A percentile compares a stretch with the other conserved stretches of the same genome.
Evolutionary conservation across 2,797 vertebrate species (phyloP).

Genomic region (Peromyscus attwateri): DNA sequence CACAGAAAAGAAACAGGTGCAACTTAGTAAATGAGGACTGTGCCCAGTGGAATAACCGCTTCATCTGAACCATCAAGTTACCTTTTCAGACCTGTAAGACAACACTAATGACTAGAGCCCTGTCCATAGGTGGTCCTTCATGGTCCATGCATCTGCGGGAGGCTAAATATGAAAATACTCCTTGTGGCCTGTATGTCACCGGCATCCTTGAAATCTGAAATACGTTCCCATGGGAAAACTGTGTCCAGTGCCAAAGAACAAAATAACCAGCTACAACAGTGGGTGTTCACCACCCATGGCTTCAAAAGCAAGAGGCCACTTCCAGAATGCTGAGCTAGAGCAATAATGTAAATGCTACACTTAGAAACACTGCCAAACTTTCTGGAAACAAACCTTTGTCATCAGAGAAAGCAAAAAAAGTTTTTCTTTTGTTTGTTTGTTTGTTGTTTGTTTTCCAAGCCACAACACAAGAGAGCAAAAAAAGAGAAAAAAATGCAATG

Average conservation of each 20-base stretch:
- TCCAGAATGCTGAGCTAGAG: not conserved
- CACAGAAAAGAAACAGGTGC: not conserved
- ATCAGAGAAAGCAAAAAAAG: not conserved
- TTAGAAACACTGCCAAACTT: not conserved
- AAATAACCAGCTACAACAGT: constrained; percentile 34
- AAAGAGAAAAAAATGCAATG: not conserved
- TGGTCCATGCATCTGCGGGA: not conserved
- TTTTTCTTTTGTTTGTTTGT: not conserved
- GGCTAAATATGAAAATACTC: constrained; percentile 1
- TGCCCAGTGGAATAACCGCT: not conserved
- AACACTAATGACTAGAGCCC: not conserved
- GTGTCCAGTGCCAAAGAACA: constrained; percentile 58
- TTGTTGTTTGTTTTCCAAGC: not conserved
- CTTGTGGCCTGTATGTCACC: not conserved
- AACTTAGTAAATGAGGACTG: not conserved
- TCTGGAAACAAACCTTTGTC: constrained; percentile 22
- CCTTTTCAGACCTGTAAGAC: constrained; percentile 29
- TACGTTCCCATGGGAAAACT: constrained; percentile 78
- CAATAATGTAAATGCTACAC: not conserved
- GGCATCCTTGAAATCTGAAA: constrained; percentile 52
- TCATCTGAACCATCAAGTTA: not conserved
- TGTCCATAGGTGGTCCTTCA: not conserved
- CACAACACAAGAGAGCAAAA: not conserved
- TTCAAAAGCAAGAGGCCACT: constrained; percentile 52
- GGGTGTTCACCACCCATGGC: not conserved